Evolutionary conservation across 1,140 invertebrate species (phyloP), one percentile per base, ranked within the genome.

Genomic region (Condylostylus longicornis): DNA sequence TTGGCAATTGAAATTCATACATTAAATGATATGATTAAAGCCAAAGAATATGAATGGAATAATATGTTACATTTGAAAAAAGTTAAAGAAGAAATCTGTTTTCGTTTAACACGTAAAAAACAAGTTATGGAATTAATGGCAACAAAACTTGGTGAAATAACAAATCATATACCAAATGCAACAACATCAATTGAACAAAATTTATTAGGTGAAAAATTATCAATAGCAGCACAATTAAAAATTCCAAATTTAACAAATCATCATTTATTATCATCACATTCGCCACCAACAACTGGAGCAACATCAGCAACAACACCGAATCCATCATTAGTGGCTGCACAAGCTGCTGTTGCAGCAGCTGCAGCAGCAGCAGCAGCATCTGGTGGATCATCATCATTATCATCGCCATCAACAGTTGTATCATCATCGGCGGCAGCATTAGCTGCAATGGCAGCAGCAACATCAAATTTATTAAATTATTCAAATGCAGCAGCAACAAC

Each of bases 1-100:
- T 50, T 75, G 7, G 54, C 71, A 4, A 53, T 62, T 13, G 75
- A 78, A 50, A 73, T 78, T 41, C 63, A 74, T 50, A 72, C 72
- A 1, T 54, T 85, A 28, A 65, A 73, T 28, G 73, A 77, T 42
- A 48, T 82, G n/a, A 71, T 77, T 2, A 70, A 71, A 45, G 71
- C 75, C 48, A 84, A 84, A 54, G 82, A 85, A 64, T 68, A 75
- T 42, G 81, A 86, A 58, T 86, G 82, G 82, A 84, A 85, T 48
- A 74, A 79, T 34, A 75, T 86, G 20, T 50, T 85, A 5, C 71
- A 78, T 49, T 61, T 82, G 43, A 79, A 77, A 47, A 85, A 84
- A 51, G 64, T 83, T 0, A 85, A 84, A 62, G 82, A 86, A 52
- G 79, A 84, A 50, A 73, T 79, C 12, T 64, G 80, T 35, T 56